Evolutionary conservation across 2,113 vertebrate genomes (phyloP).

Genomic region (Ploceus nigricollis): DNA sequence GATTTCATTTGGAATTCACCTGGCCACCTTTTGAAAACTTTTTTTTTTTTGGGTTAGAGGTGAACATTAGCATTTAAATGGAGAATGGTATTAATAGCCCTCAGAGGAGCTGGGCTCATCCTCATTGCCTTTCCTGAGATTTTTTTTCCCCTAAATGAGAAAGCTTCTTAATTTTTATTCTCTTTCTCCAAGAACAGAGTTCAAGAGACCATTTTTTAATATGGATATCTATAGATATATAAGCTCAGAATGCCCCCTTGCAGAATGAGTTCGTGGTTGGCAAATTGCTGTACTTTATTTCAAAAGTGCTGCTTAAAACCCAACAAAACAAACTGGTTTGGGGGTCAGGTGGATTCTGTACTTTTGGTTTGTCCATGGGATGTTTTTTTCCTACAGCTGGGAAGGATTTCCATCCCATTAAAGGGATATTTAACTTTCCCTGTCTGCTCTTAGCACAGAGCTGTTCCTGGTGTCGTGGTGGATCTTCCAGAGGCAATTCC

Average conservation of each 20-base stretch:
- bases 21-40: slow-evolving; percentile 3
- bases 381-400: neutral
- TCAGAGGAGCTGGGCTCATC: slow-evolving; percentile 40
- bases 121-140: slow-evolving; percentile 4
- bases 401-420: neutral
- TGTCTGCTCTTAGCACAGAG: neutral
- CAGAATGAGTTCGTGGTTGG: neutral
- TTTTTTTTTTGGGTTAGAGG: slow-evolving; percentile 10
- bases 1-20: slow-evolving; percentile 55
- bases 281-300: neutral
- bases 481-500: neutral
- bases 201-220: neutral
- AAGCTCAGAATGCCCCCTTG: neutral
- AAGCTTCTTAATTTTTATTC: neutral
- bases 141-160: neutral
- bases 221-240: fast-evolving
- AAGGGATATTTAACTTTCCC: neutral
- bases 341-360: neutral
- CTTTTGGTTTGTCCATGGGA: neutral
- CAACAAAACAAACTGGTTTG: neutral
- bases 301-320: neutral
- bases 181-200: slow-evolving; percentile 1
- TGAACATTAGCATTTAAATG: slow-evolving; percentile 73
- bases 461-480: fast-evolving
- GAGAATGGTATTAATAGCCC: slow-evolving; percentile 31